A percentile compares a stretch with the other conserved stretches of the same genome.
phyloP scores from a whole-genome alignment of 2,888 invertebrate genomes.

The Hypercompe scribonia region DNA sequence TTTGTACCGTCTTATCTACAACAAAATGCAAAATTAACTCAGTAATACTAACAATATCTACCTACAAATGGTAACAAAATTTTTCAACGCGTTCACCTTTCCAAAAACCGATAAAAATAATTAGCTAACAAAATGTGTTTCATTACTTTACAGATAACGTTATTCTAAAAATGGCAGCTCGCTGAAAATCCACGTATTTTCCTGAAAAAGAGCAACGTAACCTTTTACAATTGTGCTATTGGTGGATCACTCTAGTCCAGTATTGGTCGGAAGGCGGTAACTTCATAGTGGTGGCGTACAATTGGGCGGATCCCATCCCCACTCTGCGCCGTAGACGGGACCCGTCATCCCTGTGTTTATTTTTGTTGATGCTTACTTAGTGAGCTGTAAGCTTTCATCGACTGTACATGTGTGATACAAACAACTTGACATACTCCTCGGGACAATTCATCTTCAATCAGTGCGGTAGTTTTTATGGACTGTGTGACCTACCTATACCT shows the following conservation, averaged over 20 bases:
- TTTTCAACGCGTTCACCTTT: background rate
- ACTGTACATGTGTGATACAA: constrained; percentile 61
- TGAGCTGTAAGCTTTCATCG: constrained; percentile 77
- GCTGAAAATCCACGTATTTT: constrained; percentile 73
- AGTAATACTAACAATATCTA: background rate
- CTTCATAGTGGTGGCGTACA: constrained; percentile 35
- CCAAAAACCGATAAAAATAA: background rate
- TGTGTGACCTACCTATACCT: constrained; percentile 47
- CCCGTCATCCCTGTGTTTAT: constrained; percentile 83
- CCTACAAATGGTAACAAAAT: no score
- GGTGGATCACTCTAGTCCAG: constrained; percentile 52
- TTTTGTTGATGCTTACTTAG: constrained; percentile 81
- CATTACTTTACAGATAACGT: constrained; percentile 51
- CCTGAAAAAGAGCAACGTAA: constrained; percentile 68
- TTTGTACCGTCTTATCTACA: background rate
- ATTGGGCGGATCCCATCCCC: constrained; percentile 69
- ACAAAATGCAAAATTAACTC: background rate
- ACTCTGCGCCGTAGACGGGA: constrained; percentile 67
- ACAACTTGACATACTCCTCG: constrained; percentile 34
- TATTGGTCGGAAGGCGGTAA: constrained; percentile 78
- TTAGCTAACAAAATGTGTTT: constrained; percentile 30
- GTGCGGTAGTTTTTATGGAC: constrained; percentile 57
- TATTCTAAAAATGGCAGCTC: constrained; percentile 58
- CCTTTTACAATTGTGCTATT: constrained; percentile 63
- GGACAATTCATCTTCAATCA: constrained; percentile 27